Evolutionary conservation across 2,113 vertebrate species (phyloP).

Genomic region (Callospermophilus lateralis): DNA sequence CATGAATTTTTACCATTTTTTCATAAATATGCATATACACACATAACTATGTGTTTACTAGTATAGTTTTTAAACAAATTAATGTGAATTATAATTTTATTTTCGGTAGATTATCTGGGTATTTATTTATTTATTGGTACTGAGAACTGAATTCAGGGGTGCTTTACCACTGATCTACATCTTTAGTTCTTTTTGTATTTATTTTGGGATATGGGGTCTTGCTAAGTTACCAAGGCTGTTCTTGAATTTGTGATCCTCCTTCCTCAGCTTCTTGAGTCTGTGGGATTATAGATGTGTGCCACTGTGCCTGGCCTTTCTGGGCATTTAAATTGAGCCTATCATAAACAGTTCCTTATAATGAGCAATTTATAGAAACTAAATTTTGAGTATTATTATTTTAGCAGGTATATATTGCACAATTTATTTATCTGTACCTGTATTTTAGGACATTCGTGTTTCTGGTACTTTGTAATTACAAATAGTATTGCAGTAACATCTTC

Average conservation of each 20-base stretch:
- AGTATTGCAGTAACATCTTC: background rate
- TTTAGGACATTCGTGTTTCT: constrained; percentile 40
- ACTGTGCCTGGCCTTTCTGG: too few relatives aligned
- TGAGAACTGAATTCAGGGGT: too few relatives aligned
- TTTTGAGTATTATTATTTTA: constrained; percentile 60
- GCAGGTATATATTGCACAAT: constrained; percentile 47
- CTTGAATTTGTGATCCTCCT: too few relatives aligned
- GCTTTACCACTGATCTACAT: too few relatives aligned
- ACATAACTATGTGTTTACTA: background rate
- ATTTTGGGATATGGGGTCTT: too few relatives aligned
- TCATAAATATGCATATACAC: background rate
- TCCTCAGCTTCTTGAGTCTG: too few relatives aligned
- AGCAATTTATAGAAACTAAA: constrained; percentile 52
- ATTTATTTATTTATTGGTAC: background rate
- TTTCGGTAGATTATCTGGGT: constrained; percentile 52
- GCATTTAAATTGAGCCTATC: constrained; percentile 5
- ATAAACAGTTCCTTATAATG: constrained; percentile 21
- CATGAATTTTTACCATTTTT: constrained; percentile 18
- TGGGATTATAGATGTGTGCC: too few relatives aligned
- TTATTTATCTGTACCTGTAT: background rate
- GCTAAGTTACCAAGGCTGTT: too few relatives aligned
- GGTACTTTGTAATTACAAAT: constrained; percentile 34
- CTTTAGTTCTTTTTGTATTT: too few relatives aligned
- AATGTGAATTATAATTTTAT: constrained; percentile 43
- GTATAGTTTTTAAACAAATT: constrained; percentile 41